Evolutionary conservation across 2,888 invertebrate species (phyloP), one percentile per base, ranked within the genome.

Genomic region (Seira musarum): DNA sequence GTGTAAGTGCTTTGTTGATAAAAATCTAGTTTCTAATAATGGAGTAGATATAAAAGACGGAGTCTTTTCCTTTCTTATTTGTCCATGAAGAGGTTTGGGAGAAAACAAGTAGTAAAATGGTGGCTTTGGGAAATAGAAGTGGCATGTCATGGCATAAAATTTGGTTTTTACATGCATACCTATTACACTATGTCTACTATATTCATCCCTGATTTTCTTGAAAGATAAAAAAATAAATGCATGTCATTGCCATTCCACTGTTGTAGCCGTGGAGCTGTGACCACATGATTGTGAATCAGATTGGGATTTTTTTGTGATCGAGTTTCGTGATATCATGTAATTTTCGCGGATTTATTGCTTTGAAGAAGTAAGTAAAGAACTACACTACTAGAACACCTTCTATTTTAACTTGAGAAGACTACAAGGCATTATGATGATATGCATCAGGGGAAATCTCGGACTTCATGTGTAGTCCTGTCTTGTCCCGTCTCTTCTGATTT

Each of bases 321-420:
- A 65, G 60, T 71, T 71, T 66, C 71, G 71, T 78, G 78, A 78
- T 78, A 25, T 49, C 66, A 19, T 66, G 71, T 67, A 66, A 71
- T 78, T 71, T 78, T 71, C 25, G n/a, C 65, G 73, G 73, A 73
- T 73, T 73, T 73, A 35, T 53, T 17, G 53, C 17, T 53, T 53
- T 53, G n/a, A n/a, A 53, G n/a, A 8, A 53, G 53, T 13, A 40
- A 13, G 6, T 40, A 17, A 15, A 53, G 53, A 53, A 53, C 71
- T 5, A 6, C 10, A 19, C 61, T 10, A 10, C 40, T 13, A 40
- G 13, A 71, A 71, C 63, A 71, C 71, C 61, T 63, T 63, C 17
- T 53, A 3, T 15, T 8, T 2, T 30, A 30, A 30, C 3, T 30
- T 30, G 30, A 8, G n/a, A n/a, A n/a, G n/a, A 8, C 30, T 30